Conservation (phyloP, 2,113 vertebrate species). For the Ploceus nigricollis region DNA sequence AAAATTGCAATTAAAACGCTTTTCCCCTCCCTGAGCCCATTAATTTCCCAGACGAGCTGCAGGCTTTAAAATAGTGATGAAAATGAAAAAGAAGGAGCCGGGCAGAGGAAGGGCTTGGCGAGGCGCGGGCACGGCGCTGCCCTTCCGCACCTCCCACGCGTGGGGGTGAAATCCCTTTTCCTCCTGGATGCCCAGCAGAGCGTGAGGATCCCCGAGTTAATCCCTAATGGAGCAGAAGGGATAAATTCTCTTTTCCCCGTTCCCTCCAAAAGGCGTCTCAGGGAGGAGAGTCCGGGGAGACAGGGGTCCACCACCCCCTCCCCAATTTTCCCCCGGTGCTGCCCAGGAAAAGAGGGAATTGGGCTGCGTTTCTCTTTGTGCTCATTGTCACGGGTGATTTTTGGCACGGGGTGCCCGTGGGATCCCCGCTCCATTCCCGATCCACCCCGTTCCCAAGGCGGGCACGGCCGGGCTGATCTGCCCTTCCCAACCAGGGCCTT, state of each 20-base stretch:
- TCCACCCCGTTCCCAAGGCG: neutral
- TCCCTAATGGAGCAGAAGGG: neutral
- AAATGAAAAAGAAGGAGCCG: neutral
- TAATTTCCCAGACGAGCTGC: constrained; percentile 7
- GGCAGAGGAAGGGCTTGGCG: neutral
- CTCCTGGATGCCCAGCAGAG: neutral
- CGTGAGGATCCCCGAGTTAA: neutral
- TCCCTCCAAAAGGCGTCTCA: neutral
- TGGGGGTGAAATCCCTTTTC: neutral
- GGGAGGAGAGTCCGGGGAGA: rapidly evolving
- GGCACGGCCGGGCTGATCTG: neutral
- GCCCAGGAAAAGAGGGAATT: neutral
- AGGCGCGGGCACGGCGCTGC: neutral
- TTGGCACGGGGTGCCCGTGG: neutral
- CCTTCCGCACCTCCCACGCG: neutral
- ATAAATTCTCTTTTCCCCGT: neutral
- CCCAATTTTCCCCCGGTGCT: neutral
- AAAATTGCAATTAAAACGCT: neutral
- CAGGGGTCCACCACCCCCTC: no score
- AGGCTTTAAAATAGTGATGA: neutral
- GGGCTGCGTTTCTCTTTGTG: rapidly evolving
- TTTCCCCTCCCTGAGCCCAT: neutral
- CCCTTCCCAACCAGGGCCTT: neutral
- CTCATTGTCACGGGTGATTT: rapidly evolving
- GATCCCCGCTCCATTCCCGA: neutral